These are phyloP conservation scores for Platorchestia sp. DNA, from an alignment of 1,140 invertebrate species.

Conservation along the genomic window DNA sequence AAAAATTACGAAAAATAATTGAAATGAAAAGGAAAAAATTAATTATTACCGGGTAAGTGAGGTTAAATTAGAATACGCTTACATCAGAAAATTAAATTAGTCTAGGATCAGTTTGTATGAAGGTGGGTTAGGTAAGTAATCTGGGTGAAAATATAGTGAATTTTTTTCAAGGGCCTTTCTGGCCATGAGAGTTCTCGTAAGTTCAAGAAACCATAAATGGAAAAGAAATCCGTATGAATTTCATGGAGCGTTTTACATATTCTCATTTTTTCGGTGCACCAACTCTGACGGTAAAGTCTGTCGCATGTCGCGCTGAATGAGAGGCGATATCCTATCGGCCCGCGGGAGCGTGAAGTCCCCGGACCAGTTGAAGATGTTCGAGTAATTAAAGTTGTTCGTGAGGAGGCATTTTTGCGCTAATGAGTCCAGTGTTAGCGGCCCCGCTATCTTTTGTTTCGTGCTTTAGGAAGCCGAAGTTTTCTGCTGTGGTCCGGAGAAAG, in stretches of 20 bases:
- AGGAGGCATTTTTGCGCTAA: constrained; percentile 46
- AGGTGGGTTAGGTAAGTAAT: too few species aligned
- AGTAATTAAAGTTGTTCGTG: constrained; percentile 44
- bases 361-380: constrained; percentile 17
- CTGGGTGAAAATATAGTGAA: too few species aligned
- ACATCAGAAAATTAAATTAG: too few species aligned
- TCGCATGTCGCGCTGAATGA: background rate
- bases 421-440: constrained; percentile 37
- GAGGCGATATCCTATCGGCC: background rate
- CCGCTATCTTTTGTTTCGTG: constrained; percentile 52
- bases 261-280: background rate
- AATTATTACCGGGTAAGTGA: too few species aligned
- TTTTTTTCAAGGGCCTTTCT: too few species aligned
- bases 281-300: background rate
- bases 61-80: too few species aligned
- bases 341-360: constrained; percentile 1
- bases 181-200: too few species aligned
- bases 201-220: background rate
- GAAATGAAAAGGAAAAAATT: too few species aligned
- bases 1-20: too few species aligned
- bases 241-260: background rate
- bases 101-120: too few species aligned
- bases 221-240: background rate
- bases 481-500: constrained; percentile 34
- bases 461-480: constrained; percentile 35